A percentile compares a stretch with the other conserved stretches of the same genome.
These are phyloP conservation scores for Aethes cnicana DNA, from an alignment of 2,888 invertebrate species.

Conservation along the genomic window DNA sequence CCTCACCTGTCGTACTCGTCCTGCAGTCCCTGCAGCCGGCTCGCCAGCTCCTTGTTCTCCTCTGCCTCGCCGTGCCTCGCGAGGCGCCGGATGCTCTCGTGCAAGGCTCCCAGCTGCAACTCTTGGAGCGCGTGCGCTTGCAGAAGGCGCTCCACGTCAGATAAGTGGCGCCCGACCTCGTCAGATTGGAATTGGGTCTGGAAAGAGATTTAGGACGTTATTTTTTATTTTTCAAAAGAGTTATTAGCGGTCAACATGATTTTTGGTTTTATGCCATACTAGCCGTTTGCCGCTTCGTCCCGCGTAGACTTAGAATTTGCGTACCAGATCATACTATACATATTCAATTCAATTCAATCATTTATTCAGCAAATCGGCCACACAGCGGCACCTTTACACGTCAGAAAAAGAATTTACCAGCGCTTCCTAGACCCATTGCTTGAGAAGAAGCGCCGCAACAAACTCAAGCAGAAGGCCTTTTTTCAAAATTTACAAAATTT, in stretches of 20 bases:
- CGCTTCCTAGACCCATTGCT: no score
- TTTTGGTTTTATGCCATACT: no score
- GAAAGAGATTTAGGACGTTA: background rate
- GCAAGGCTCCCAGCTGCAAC: slow-evolving; percentile 93
- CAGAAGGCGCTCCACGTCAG: slow-evolving; percentile 96
- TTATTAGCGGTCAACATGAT: background rate
- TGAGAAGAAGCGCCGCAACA: no score
- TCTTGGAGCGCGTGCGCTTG: slow-evolving; percentile 97
- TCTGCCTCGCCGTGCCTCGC: slow-evolving; percentile 76
- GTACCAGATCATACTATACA: no score
- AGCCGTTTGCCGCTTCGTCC: no score
- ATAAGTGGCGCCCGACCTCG: slow-evolving; percentile 95
- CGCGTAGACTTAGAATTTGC: no score
- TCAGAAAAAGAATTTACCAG: no score
- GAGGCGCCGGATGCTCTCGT: slow-evolving; percentile 91
- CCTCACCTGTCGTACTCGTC: slow-evolving; percentile 87
- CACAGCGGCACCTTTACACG: no score
- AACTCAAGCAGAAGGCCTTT: no score
- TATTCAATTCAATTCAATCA: no score
- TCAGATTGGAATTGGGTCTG: slow-evolving; percentile 88
- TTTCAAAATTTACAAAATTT: no score
- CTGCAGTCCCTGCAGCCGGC: slow-evolving; percentile 90
- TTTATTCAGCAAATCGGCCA: no score
- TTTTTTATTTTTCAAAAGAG: background rate
- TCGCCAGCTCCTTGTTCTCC: slow-evolving; percentile 85